phyloP scores from a whole-genome alignment of 2,888 invertebrate genomes.

The Belgica antarctica region DNA sequence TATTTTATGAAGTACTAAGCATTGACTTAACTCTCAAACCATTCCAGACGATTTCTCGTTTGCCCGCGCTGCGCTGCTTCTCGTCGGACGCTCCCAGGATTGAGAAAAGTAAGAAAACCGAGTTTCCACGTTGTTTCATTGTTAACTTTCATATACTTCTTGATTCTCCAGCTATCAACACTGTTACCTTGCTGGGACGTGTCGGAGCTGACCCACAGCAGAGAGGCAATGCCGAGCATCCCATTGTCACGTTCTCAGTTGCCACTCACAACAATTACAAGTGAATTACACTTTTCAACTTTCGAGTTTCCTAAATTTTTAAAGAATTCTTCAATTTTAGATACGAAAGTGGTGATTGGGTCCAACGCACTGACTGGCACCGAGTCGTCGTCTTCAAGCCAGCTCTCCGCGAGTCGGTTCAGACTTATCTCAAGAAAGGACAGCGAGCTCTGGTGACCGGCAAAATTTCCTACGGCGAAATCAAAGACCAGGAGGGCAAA shows the following conservation, averaged over 20 bases:
- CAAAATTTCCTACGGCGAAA: slow-evolving; percentile 79
- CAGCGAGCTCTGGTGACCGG: slow-evolving; percentile 81
- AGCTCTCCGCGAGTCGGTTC: slow-evolving; percentile 72
- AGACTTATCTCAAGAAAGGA: slow-evolving; percentile 79
- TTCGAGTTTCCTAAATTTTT: background rate
- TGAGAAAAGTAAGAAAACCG: slow-evolving; percentile 29
- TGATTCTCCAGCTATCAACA: slow-evolving; percentile 68
- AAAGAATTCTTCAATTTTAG: no score
- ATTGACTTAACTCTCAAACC: background rate
- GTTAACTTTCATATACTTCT: background rate
- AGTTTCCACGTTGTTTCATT: background rate
- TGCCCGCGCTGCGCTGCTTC: background rate
- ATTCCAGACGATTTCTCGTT: background rate
- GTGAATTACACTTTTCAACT: slow-evolving; percentile 48
- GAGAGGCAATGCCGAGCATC: slow-evolving; percentile 76
- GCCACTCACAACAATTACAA: slow-evolving; percentile 87
- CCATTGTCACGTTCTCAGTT: slow-evolving; percentile 82
- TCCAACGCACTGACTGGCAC: slow-evolving; percentile 91
- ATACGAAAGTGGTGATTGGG: slow-evolving; percentile 72
- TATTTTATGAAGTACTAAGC: background rate
- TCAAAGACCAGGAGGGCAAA: slow-evolving; percentile 74
- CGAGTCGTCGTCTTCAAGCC: slow-evolving; percentile 83
- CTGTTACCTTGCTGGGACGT: slow-evolving; percentile 79
- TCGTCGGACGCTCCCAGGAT: slow-evolving; percentile 11
- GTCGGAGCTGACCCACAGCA: slow-evolving; percentile 86